phyloP scores from a whole-genome alignment of 2,888 invertebrate genomes.

The Branchipolynoe longqiensis region DNA sequence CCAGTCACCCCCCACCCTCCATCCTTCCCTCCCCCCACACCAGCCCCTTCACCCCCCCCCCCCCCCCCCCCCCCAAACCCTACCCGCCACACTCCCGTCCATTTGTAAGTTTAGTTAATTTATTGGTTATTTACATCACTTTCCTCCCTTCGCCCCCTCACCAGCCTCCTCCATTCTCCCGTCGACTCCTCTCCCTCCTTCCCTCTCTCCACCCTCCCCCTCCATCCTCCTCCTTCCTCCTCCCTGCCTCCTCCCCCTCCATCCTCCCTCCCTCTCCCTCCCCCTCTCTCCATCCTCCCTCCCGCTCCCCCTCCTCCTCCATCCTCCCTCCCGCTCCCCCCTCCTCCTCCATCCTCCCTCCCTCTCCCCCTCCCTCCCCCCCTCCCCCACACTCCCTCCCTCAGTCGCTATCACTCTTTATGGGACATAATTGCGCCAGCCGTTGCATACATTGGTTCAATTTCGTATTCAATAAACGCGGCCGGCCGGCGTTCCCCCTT shows the following conservation, averaged over 20 bases:
- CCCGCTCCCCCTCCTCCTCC: no score
- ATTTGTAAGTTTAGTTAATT: no score
- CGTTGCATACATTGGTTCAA: constrained; percentile 37
- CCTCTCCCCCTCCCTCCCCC: neutral
- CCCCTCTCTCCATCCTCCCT: neutral
- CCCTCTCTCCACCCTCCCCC: no score
- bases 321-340: neutral
- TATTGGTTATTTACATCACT: no score
- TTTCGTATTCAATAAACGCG: constrained; percentile 41
- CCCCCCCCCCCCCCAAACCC: neutral
- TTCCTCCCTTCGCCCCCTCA: no score
- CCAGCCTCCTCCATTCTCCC: no score
- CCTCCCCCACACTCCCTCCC: neutral
- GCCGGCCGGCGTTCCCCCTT: no score
- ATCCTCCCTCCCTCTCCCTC: neutral
- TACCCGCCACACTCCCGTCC: neutral
- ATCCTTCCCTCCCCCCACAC: neutral
- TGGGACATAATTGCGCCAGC: constrained; percentile 42
- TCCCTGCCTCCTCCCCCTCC: no score
- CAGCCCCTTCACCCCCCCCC: neutral
- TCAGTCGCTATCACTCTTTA: neutral
- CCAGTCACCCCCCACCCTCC: neutral
- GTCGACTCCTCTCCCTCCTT: no score
- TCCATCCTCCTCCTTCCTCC: no score
- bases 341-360: neutral